Conservation (phyloP, 2,888 invertebrate genomes). For the Aphrophora alni region DNA sequence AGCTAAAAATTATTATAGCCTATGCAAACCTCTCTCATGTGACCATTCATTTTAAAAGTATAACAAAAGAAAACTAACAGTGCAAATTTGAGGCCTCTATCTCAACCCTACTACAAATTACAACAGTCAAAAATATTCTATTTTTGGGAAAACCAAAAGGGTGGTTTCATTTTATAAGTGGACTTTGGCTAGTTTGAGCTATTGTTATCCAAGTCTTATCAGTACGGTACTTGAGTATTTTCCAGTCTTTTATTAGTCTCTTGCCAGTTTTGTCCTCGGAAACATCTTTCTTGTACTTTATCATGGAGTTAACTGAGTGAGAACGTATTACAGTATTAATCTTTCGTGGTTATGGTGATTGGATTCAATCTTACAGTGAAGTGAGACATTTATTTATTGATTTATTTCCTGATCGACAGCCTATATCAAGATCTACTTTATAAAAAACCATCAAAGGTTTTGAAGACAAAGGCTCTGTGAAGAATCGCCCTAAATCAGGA, state of each 20-base stretch:
- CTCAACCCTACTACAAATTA: too few relatives aligned
- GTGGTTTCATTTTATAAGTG: too few relatives aligned
- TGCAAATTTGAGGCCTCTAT: too few relatives aligned
- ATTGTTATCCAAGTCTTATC: too few relatives aligned
- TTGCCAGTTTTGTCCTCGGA: neutral
- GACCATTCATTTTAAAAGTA: too few relatives aligned
- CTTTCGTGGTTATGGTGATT: slow-evolving; percentile 10
- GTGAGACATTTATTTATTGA: slow-evolving; percentile 12
- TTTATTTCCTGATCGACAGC: slow-evolving; percentile 13
- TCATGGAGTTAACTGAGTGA: slow-evolving; percentile 18
- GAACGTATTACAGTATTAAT: slow-evolving; percentile 26
- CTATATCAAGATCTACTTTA: slow-evolving; percentile 17
- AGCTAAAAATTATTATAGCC: too few relatives aligned
- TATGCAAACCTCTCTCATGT: too few relatives aligned
- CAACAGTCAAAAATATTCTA: too few relatives aligned
- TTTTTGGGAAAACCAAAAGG: too few relatives aligned
- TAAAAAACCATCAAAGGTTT: slow-evolving; percentile 16
- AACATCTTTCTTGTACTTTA: neutral
- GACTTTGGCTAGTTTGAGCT: too few relatives aligned
- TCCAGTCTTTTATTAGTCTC: neutral
- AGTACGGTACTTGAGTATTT: too few relatives aligned
- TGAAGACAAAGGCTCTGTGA: slow-evolving; percentile 22
- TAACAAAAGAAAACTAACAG: too few relatives aligned
- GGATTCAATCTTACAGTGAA: slow-evolving; percentile 9
- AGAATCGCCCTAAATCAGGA: slow-evolving; percentile 12